phyloP scores from a whole-genome alignment of 2,888 invertebrate genomes.

The Mylabris sibirica region DNA sequence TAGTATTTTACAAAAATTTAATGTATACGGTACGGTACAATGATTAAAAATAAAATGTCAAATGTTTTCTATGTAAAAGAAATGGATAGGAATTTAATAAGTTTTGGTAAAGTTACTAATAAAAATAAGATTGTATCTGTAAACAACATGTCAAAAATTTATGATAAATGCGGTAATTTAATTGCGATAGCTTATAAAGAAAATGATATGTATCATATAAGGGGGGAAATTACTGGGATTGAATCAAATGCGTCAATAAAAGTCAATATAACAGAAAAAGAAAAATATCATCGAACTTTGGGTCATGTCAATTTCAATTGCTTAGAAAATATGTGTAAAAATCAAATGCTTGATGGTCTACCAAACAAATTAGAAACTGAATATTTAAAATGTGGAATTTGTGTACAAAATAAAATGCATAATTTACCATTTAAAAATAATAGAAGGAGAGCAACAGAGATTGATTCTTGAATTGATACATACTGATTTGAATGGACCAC shows the following conservation, averaged over 20 bases:
- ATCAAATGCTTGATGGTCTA: constrained; percentile 34
- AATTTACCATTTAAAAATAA: constrained; percentile 43
- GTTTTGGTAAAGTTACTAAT: constrained; percentile 35
- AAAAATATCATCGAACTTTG: constrained; percentile 39
- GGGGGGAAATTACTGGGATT: constrained; percentile 12
- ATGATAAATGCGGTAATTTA: constrained; percentile 26
- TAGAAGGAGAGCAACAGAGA: constrained; percentile 35
- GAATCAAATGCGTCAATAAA: constrained; percentile 17
- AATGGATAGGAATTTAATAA: constrained; percentile 38
- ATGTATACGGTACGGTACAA: not conserved
- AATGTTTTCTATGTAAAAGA: constrained; percentile 35
- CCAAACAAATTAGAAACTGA: constrained; percentile 36
- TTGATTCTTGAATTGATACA: constrained; percentile 41
- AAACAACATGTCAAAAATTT: constrained; percentile 32
- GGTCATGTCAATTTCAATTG: constrained; percentile 44
- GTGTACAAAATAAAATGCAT: constrained; percentile 44
- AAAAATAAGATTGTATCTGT: constrained; percentile 36
- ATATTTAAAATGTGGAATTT: constrained; percentile 40
- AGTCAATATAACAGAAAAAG: constrained; percentile 34
- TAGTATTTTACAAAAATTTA: constrained; percentile 1
- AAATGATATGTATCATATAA: constrained; percentile 12
- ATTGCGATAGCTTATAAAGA: constrained; percentile 29
- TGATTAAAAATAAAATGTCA: not conserved
- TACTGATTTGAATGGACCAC: constrained; percentile 42
- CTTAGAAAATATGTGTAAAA: constrained; percentile 36